These are phyloP conservation scores for Disparrhopalites patrizii DNA, from an alignment of 2,888 invertebrate genomes.

Conservation along the genomic window DNA sequence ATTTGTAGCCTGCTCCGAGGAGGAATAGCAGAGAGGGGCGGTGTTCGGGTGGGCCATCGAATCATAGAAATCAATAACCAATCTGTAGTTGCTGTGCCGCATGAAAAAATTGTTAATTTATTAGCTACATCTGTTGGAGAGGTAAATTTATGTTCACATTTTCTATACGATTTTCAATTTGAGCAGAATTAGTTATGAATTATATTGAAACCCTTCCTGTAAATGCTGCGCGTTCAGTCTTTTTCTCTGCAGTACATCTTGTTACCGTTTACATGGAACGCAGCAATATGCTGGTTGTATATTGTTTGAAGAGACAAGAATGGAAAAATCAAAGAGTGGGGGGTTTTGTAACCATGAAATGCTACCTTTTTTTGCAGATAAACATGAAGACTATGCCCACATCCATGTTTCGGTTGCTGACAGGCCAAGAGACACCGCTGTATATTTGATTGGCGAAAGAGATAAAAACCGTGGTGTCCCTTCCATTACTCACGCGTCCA, in stretches of 20 bases:
- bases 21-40: slow-evolving; percentile 98
- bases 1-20: slow-evolving; percentile 97
- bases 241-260: no score
- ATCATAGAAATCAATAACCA: slow-evolving; percentile 99
- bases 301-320: no score
- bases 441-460: slow-evolving; percentile 67
- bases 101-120: slow-evolving; percentile 98
- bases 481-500: slow-evolving; percentile 37
- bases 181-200: background rate
- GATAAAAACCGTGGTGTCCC: slow-evolving; percentile 15
- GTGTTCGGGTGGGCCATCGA: slow-evolving; percentile 96
- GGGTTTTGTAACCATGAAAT: background rate
- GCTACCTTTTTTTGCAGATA: slow-evolving; percentile 62
- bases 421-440: slow-evolving; percentile 98
- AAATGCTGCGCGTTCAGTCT: no score
- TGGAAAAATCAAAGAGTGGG: no score
- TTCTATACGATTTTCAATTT: no score
- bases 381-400: slow-evolving; percentile 99
- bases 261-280: no score
- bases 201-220: background rate
- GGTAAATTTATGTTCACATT: slow-evolving; percentile 61
- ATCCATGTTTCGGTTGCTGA: slow-evolving; percentile 97
- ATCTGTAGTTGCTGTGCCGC: slow-evolving; percentile 98
- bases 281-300: no score
- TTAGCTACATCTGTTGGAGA: slow-evolving; percentile 98